A percentile compares a stretch with the other conserved stretches of the same genome.
Evolutionary conservation across 1,140 invertebrate species (phyloP).

Genomic region (Bursaphelenchus mucronatus): DNA sequence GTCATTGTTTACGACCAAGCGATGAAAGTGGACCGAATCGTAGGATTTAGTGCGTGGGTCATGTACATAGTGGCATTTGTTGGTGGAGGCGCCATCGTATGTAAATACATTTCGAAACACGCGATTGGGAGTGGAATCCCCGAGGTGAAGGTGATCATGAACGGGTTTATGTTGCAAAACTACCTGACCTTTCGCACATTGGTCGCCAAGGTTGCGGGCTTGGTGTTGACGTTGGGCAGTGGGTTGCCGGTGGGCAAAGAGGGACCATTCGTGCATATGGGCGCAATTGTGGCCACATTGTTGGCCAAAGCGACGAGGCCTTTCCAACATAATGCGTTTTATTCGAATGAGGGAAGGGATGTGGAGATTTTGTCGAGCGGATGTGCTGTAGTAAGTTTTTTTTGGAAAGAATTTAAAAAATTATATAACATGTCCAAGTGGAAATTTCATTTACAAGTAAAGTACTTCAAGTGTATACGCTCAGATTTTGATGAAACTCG

Average conservation of each 20-base stretch:
- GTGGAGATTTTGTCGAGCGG: conserved; percentile 55
- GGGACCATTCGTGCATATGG: conserved; percentile 59
- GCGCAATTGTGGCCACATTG: conserved; percentile 53
- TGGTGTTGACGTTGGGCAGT: conserved; percentile 88
- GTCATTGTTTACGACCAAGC: conserved; percentile 51
- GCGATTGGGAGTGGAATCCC: conserved; percentile 69
- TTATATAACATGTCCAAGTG: too few species aligned
- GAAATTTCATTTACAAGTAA: too few species aligned
- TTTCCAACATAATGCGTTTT: conserved; percentile 50
- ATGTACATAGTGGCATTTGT: conserved; percentile 52
- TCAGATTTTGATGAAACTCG: too few species aligned
- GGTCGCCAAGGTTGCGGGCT: conserved; percentile 85
- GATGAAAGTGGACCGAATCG: conserved; percentile 29
- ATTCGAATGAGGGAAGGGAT: conserved; percentile 54
- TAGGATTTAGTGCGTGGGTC: conserved; percentile 51
- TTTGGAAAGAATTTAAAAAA: background rate
- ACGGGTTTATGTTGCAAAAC: conserved; percentile 93
- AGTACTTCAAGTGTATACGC: too few species aligned
- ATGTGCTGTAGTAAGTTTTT: conserved; percentile 35
- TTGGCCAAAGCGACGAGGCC: conserved; percentile 49
- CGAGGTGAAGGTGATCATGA: conserved; percentile 96
- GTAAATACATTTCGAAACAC: conserved; percentile 51
- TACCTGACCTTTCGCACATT: conserved; percentile 90
- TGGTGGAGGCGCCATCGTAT: conserved; percentile 47
- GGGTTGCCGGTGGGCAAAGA: conserved; percentile 95